These are phyloP conservation scores for Drosophila sucinea DNA, from an alignment of 1,140 invertebrate genomes.

Conservation along the genomic window DNA sequence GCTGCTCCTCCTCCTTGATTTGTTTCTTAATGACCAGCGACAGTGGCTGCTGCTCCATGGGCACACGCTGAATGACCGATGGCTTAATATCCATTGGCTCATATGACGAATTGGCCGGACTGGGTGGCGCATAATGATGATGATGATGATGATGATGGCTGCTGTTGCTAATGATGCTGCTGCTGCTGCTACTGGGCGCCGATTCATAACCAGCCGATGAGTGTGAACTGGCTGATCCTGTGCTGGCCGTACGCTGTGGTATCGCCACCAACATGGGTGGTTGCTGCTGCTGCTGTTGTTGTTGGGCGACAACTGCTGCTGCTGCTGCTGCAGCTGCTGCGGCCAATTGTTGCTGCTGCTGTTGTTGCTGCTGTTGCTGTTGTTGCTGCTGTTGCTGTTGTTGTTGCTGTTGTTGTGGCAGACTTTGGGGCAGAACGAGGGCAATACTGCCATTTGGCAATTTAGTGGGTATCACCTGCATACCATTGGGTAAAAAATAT, in stretches of 20 bases:
- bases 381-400: conserved; percentile 86
- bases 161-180: conserved; percentile 41
- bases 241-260: conserved; percentile 88
- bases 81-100: conserved; percentile 82
- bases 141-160: conserved; percentile 39
- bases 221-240: conserved; percentile 87
- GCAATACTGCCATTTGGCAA: conserved; percentile 91
- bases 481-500: conserved; percentile 86
- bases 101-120: conserved; percentile 77
- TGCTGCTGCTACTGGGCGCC: conserved; percentile 67
- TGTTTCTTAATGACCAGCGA: conserved; percentile 86
- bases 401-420: conserved; percentile 84
- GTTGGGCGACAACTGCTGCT: conserved; percentile 80
- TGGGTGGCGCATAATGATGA: conserved; percentile 79
- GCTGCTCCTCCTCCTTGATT: conserved; percentile 84
- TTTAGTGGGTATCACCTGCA: conserved; percentile 91
- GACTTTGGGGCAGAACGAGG: conserved; percentile 87
- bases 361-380: conserved; percentile 83
- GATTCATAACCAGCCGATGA: conserved; percentile 83
- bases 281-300: conserved; percentile 82
- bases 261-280: conserved; percentile 88
- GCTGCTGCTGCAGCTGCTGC: conserved; percentile 83
- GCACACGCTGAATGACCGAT: conserved; percentile 83
- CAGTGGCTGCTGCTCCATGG: conserved; percentile 86
- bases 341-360: conserved; percentile 37